Base-by-base conservation (phyloP, 2,797 vertebrate genomes). In the Parauchenoglanis ngamensis region DNA sequence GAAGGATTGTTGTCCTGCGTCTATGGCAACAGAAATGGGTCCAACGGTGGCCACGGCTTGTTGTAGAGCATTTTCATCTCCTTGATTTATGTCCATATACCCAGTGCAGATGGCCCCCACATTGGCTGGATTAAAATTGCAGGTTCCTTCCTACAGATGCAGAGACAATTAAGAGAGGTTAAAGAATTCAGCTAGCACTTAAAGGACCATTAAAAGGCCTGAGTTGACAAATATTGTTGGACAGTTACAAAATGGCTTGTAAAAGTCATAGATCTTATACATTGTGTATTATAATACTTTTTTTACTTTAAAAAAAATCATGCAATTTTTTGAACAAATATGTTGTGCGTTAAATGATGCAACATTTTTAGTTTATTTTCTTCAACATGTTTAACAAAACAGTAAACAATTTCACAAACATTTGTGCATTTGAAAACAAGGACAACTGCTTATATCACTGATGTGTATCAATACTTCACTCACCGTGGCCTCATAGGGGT, bases 21-120 rank as follows among this genome's bases (percentile, higher is more conserved):
- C 95, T 7, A 97, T 95, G 87, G 8, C 96, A 6, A 96, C 91
- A 68, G 96, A 96, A 49, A 97, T 70, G 0, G 96, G 96, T 86
- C 96, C 96, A 0, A 95, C 40, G 1, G 91, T 95, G 78, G 95
- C 95, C 90, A 96, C 93, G 0, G 96, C 95, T 84, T 94, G 85
- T 89, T 94, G 72, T 81, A 96, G 93, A 4, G 91, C 93, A 0
- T 73, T 59, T 86, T 97, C 96, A n/a, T 94, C 90, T 0, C 91
- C 92, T 0, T 35, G 1, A 0, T 15, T 28, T 15, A 96, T 52
- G 19, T 95, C 92, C 2, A 93, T 88, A 1, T 89, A 95, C 17
- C 95, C 95, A 1, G 93, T 92, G 92, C 95, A 96, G 13, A 75
- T 95, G 86, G 95, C 95, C 1, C 94, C 95, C 0, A 94, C 13